Evolutionary conservation across 2,888 invertebrate genomes (phyloP), one percentile per base, ranked within the genome.

Genomic region (Rhaphigaster nebulosa): DNA sequence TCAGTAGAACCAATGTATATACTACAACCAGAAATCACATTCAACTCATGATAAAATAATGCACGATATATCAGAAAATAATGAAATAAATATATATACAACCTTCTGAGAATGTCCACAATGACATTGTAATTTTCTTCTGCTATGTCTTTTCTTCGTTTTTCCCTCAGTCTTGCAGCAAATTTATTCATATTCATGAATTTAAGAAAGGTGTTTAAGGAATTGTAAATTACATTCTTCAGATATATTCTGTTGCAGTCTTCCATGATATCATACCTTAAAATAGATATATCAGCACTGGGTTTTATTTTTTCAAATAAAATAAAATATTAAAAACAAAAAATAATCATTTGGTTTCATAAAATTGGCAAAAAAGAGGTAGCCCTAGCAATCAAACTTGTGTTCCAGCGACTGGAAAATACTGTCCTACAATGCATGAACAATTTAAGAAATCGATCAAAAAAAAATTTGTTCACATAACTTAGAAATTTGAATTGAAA

Each of bases 261-360:
- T 87, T 90, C 87, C 60, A 60, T 80, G 29, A 90, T 84, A 18
- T 90, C 80, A 38, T 38, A 90, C 54, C 90, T 90, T 34, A 52
- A 90, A 80, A 52, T 18, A 41, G 20, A 41, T 50, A 50, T n/a
- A 70, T 34, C 20, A 60, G n/a, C n/a, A n/a, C n/a, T n/a, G n/a
- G n/a, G n/a, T n/a, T 13, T 15, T 6, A 10, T 54, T 65, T 45
- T 87, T 50, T 45, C 50, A 54, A 10, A 29, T 29, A 38, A 38
- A 26, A 87, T 87, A 29, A 26, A 54, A 87, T 87, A 15, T n/a
- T 52, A n/a, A n/a, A n/a, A n/a, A n/a, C n/a, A n/a, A n/a, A n/a
- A n/a, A n/a, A n/a, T n/a, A n/a, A n/a, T n/a, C n/a, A n/a, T n/a
- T n/a, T n/a, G n/a, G n/a, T n/a, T n/a, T n/a, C n/a, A n/a, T n/a